Conservation (phyloP, 2,113 vertebrate species). For the Callionymus lyra region DNA sequence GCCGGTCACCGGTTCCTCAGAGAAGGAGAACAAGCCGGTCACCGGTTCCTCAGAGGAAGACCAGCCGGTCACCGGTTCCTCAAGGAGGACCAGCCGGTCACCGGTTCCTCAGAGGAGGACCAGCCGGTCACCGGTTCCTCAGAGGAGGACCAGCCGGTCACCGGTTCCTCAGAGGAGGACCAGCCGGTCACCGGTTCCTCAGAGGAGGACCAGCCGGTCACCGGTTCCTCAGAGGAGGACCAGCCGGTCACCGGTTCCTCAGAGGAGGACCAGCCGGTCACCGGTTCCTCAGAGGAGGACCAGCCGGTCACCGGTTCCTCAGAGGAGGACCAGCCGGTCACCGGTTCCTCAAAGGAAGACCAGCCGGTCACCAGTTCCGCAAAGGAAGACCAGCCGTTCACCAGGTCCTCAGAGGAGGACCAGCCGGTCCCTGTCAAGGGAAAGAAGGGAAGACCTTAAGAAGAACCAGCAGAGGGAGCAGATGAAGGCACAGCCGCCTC, state of each 20-base stretch:
- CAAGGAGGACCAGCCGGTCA: conserved; percentile 57
- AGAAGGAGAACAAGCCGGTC: conserved; percentile 22
- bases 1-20: conserved; percentile 7
- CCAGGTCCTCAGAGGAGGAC: conserved; percentile 30
- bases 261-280: conserved; percentile 16
- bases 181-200: background rate
- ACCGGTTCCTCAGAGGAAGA: conserved; percentile 41
- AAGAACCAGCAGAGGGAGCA: conserved; percentile 14
- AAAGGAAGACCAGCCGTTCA: conserved; percentile 54
- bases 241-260: conserved; percentile 53
- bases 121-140: conserved; percentile 53
- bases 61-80: conserved; percentile 53
- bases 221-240: conserved; percentile 14
- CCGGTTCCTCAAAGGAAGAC: conserved; percentile 47
- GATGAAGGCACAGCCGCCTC: conserved; percentile 29
- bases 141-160: too few species aligned
- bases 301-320: conserved; percentile 28
- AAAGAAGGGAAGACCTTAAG: conserved; percentile 11
- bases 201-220: conserved; percentile 10
- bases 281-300: conserved; percentile 16
- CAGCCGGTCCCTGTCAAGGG: conserved; percentile 2
- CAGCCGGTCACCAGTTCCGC: conserved; percentile 53
- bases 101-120: conserved; percentile 41
- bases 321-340: conserved; percentile 54
- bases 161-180: too few species aligned